phyloP scores from a whole-genome alignment of 2,888 invertebrate genomes.

The Scrobipalpa costella region DNA sequence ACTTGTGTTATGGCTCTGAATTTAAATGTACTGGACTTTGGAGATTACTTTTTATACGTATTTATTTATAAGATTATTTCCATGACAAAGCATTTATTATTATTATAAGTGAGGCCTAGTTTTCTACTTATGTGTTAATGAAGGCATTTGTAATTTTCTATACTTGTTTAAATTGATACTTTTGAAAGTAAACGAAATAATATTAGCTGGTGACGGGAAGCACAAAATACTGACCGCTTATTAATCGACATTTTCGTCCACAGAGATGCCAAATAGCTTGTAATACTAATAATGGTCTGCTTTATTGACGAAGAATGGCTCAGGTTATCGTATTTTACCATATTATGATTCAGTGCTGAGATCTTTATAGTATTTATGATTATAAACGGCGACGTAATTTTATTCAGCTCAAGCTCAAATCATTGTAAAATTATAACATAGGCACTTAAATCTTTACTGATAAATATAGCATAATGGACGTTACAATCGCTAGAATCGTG shows the following conservation, averaged over 20 bases:
- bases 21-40: constrained; percentile 37
- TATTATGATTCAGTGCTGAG: constrained; percentile 35
- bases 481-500: constrained; percentile 41
- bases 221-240: constrained; percentile 61
- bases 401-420: constrained; percentile 66
- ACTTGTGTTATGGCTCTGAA: constrained; percentile 20
- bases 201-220: constrained; percentile 36
- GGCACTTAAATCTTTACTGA: constrained; percentile 54
- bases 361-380: constrained; percentile 43
- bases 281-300: constrained; percentile 53
- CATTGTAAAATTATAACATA: constrained; percentile 49
- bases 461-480: constrained; percentile 57
- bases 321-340: constrained; percentile 45
- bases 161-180: constrained; percentile 45
- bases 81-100: constrained; percentile 76
- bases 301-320: constrained; percentile 48
- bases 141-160: constrained; percentile 50
- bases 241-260: constrained; percentile 71
- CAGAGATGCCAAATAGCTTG: constrained; percentile 78
- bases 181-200: constrained; percentile 19
- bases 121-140: constrained; percentile 61
- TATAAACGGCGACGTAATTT: constrained; percentile 44
- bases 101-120: constrained; percentile 75
- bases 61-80: constrained; percentile 66
- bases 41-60: constrained; percentile 55